phyloP scores from a whole-genome alignment of 2,888 invertebrate genomes.

The Lithophane ornitopus region DNA sequence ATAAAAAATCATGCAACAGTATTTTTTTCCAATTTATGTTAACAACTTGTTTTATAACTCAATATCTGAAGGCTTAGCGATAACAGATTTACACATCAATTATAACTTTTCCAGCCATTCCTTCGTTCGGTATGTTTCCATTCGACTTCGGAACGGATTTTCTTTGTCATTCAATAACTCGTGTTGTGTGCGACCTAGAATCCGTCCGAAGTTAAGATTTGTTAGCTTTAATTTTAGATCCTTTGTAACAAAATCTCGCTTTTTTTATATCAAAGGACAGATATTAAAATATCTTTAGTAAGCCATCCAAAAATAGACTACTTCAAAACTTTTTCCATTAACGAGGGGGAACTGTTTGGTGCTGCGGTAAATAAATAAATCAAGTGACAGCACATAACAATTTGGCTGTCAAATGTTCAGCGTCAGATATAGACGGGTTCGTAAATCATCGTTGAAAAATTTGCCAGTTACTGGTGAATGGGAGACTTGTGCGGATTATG shows the following conservation, averaged over 20 bases:
- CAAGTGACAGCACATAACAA: conserved; percentile 61
- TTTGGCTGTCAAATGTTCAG: conserved; percentile 64
- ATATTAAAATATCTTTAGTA: conserved; percentile 41
- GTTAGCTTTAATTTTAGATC: conserved; percentile 28
- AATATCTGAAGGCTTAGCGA: conserved; percentile 82
- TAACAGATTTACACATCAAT: conserved; percentile 86
- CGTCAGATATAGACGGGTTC: conserved; percentile 65
- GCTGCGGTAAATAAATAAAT: conserved; percentile 62
- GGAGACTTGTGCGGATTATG: conserved; percentile 84
- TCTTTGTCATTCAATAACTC: conserved; percentile 50
- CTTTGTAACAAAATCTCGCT: conserved; percentile 43
- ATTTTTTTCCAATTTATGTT: conserved; percentile 89
- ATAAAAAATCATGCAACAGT: conserved; percentile 84
- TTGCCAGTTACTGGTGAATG: conserved; percentile 80
- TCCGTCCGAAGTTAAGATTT: conserved; percentile 36
- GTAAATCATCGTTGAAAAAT: conserved; percentile 81
- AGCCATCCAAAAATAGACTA: conserved; percentile 42
- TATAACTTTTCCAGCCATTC: conserved; percentile 80
- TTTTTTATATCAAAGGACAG: conserved; percentile 39
- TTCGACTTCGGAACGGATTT: conserved; percentile 57
- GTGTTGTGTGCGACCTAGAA: conserved; percentile 52
- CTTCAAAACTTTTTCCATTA: conserved; percentile 62
- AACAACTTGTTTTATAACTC: conserved; percentile 87
- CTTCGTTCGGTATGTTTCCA: conserved; percentile 68
- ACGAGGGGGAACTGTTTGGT: conserved; percentile 23